Evolutionary conservation across 1,140 invertebrate genomes (phyloP).

Genomic region (Dysdera silvatica): DNA sequence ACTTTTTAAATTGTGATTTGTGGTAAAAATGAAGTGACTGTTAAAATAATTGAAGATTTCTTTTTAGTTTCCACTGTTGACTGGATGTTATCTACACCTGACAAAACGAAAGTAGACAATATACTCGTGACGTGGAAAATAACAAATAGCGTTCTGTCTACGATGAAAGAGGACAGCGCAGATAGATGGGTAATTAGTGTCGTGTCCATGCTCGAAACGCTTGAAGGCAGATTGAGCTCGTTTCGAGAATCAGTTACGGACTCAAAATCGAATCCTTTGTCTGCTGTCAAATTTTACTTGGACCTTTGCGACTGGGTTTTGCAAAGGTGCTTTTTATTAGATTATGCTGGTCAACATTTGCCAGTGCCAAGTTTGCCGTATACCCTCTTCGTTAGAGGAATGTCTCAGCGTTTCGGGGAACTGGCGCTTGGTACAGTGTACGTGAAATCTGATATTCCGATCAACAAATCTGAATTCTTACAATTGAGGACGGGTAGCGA

Average conservation of each 20-base stretch:
- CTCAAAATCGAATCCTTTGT: conserved; percentile 18
- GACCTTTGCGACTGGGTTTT: conserved; percentile 23
- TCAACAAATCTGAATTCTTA: conserved; percentile 26
- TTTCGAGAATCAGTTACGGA: conserved; percentile 23
- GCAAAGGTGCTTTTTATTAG: conserved; percentile 23
- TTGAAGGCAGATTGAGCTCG: conserved; percentile 14
- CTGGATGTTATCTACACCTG: conserved; percentile 25
- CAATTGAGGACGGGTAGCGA: conserved; percentile 23
- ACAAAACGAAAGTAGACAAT: conserved; percentile 19
- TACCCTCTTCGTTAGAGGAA: conserved; percentile 26
- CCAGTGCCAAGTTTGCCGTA: conserved; percentile 28
- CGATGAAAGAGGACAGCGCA: conserved; percentile 12
- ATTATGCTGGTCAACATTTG: conserved; percentile 25
- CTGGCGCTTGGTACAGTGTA: conserved; percentile 28
- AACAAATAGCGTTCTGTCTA: conserved; percentile 22
- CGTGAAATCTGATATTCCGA: conserved; percentile 26
- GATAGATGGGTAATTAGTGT: conserved; percentile 25
- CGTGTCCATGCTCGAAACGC: conserved; percentile 15
- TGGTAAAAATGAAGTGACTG: too few species aligned
- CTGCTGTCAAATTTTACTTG: conserved; percentile 24
- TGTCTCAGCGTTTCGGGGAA: conserved; percentile 28
- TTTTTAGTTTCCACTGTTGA: conserved; percentile 26
- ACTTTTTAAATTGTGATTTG: too few species aligned
- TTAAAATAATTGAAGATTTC: background rate
- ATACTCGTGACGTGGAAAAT: conserved; percentile 27